A percentile compares a stretch with the other conserved stretches of the same genome.
Evolutionary conservation across 2,113 vertebrate species (phyloP).

Genomic region (Gavia stellata): DNA sequence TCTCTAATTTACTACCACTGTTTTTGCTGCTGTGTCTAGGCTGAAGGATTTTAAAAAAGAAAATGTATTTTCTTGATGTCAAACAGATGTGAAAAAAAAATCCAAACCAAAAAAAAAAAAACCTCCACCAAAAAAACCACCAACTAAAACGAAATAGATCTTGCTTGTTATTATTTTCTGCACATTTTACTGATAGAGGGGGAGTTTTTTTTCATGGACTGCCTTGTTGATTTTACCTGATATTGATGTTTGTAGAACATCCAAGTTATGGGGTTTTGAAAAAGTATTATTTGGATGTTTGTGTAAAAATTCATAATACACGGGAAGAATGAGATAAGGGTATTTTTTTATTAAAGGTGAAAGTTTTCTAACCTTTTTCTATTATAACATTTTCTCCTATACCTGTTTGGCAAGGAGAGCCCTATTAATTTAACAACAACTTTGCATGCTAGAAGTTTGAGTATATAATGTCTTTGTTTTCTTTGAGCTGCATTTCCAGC

Average conservation of each 20-base stretch:
- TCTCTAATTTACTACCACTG: conserved; percentile 17
- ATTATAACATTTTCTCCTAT: not conserved
- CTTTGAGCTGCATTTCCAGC: not conserved
- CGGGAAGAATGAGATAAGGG: not conserved
- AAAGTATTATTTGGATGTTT: not conserved
- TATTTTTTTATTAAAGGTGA: not conserved
- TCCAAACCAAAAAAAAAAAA: too few relatives aligned
- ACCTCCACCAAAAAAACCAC: too few relatives aligned
- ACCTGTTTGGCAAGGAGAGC: not conserved
- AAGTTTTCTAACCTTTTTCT: not conserved
- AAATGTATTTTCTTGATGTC: conserved; percentile 7
- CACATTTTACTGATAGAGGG: not conserved
- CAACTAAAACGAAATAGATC: too few relatives aligned
- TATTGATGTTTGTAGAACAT: not conserved
- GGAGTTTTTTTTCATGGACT: not conserved
- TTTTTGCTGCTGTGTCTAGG: not conserved
- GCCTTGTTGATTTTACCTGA: not conserved
- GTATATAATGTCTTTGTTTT: not conserved
- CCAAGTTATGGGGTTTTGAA: not conserved
- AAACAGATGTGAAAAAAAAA: conserved; percentile 36
- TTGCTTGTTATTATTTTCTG: not conserved
- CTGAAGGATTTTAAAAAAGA: not conserved
- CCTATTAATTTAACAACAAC: not conserved
- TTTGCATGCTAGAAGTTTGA: not conserved
- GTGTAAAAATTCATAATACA: not conserved